These are phyloP conservation scores for Hesperophylax magnus DNA, from an alignment of 1,140 invertebrate species.

Conservation along the genomic window DNA sequence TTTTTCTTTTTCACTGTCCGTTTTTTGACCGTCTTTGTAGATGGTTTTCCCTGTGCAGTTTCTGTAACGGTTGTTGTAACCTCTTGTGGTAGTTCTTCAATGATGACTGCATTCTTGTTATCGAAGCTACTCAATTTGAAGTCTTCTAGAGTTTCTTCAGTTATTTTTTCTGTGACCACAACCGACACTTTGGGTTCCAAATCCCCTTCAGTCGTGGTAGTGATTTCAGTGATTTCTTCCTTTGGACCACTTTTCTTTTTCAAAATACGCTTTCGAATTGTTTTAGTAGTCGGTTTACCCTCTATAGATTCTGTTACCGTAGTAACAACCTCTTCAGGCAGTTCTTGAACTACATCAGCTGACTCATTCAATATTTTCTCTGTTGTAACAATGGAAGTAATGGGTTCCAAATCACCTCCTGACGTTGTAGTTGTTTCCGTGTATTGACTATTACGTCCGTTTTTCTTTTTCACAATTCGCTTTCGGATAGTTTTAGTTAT, in stretches of 20 bases:
- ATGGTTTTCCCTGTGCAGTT: no score
- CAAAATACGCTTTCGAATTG: conserved; percentile 53
- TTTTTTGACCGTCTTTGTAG: no score
- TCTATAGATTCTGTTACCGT: background rate
- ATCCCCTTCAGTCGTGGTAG: conserved; percentile 63
- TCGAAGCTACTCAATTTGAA: no score
- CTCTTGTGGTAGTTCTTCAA: no score
- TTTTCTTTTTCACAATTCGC: background rate
- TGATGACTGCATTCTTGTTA: no score
- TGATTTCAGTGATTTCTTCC: conserved; percentile 67
- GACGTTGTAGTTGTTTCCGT: background rate
- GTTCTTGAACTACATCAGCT: background rate
- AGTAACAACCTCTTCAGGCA: background rate
- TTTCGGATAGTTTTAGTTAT: no score
- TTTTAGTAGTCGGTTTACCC: background rate
- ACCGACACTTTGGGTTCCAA: no score
- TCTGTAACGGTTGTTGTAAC: no score
- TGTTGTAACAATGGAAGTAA: background rate
- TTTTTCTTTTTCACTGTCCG: no score
- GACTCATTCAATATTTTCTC: background rate
- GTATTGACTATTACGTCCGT: background rate
- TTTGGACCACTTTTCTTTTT: conserved; percentile 60
- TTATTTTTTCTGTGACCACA: no score
- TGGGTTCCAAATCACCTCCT: background rate
- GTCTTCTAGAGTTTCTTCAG: no score